These are phyloP conservation scores for Acanthurus leucopareius DNA, from an alignment of 2,797 vertebrate genomes.

Conservation along the genomic window DNA sequence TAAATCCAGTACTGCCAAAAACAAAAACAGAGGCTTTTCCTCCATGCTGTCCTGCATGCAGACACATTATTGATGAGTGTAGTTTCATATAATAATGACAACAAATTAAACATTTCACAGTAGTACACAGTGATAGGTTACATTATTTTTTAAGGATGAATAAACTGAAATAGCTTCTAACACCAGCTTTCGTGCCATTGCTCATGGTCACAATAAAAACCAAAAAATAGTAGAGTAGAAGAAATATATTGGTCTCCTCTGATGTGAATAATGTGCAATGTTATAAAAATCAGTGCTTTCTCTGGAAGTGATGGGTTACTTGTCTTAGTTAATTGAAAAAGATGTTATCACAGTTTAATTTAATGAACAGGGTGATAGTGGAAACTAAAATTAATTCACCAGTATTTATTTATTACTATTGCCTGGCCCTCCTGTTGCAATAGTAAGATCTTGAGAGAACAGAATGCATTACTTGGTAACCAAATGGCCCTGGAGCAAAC, in stretches of 20 bases:
- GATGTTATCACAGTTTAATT: constrained; percentile 72
- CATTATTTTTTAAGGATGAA: no score
- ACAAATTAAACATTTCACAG: no score
- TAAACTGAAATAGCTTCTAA: no score
- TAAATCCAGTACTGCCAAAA: background rate
- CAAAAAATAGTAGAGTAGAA: background rate
- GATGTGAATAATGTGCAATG: constrained; percentile 51
- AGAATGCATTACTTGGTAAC: background rate
- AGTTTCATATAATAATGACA: no score
- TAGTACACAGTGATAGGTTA: no score
- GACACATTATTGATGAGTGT: no score
- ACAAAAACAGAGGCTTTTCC: no score
- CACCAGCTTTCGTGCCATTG: background rate
- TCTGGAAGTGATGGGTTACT: constrained; percentile 22
- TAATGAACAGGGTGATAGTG: constrained; percentile 62
- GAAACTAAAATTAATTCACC: constrained; percentile 59
- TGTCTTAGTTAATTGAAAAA: constrained; percentile 75
- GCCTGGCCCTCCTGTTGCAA: constrained; percentile 18
- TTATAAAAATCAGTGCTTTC: constrained; percentile 56
- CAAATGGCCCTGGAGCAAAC: background rate
- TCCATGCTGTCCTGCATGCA: no score
- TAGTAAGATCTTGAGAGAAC: constrained; percentile 13
- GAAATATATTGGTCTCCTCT: background rate
- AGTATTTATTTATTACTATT: constrained; percentile 61
- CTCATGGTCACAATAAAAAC: background rate